Evolutionary conservation across 2,888 invertebrate genomes (phyloP).

Genomic region (Apodemia zela): DNA sequence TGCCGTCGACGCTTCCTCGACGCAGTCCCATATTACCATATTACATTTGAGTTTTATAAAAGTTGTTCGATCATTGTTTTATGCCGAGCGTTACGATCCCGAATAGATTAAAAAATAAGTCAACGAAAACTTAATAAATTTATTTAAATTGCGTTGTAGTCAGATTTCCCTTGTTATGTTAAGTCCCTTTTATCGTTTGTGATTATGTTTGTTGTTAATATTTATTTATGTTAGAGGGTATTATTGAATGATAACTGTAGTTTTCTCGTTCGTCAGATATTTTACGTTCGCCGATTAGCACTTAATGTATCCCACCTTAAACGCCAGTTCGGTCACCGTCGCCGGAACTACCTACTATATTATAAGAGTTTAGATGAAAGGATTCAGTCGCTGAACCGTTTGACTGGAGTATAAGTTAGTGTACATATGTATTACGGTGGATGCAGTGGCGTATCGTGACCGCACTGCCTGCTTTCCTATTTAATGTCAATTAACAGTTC

Average conservation of each 20-base stretch:
- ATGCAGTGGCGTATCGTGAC: constrained; percentile 67
- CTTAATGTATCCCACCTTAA: constrained; percentile 60
- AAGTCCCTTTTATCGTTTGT: constrained; percentile 14
- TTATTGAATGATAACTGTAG: not conserved
- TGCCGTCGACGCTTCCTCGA: constrained; percentile 29
- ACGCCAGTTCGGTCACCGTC: constrained; percentile 42
- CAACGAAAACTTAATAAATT: not conserved
- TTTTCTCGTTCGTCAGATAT: constrained; percentile 23
- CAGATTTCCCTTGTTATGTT: constrained; percentile 9
- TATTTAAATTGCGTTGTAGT: not conserved
- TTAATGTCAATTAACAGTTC: constrained; percentile 66
- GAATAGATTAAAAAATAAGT: not conserved
- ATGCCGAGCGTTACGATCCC: not conserved
- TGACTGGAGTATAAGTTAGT: constrained; percentile 55
- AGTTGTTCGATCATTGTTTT: not conserved
- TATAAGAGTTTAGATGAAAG: constrained; percentile 48
- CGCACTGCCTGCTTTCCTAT: constrained; percentile 62
- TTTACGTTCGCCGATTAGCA: constrained; percentile 33
- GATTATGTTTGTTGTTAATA: constrained; percentile 18
- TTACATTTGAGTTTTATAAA: not conserved
- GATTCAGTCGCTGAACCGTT: constrained; percentile 54
- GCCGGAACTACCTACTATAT: constrained; percentile 52
- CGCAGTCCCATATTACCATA: not conserved
- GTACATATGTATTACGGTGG: constrained; percentile 69
- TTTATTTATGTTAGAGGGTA: constrained; percentile 19